Conservation (phyloP, 2,113 vertebrate species). For the Actenoides hombroni region DNA sequence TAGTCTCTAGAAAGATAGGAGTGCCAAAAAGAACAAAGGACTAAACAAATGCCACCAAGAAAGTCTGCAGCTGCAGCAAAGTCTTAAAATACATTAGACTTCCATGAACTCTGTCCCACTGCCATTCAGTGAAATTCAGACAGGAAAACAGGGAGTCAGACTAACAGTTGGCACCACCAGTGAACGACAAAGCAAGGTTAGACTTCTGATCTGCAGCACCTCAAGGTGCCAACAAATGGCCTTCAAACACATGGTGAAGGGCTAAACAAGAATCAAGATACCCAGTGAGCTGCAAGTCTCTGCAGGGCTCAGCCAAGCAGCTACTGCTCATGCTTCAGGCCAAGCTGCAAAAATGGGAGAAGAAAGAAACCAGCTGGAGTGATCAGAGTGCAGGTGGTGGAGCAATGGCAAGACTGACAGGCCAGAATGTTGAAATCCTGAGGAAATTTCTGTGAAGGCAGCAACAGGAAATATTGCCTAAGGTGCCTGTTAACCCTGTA, state of each 20-base stretch:
- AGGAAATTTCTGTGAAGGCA: constrained; percentile 3
- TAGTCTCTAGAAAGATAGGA: not conserved
- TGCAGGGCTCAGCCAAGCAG: not conserved
- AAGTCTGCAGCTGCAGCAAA: not conserved
- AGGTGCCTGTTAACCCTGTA: constrained; percentile 2
- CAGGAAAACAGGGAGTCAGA: not conserved
- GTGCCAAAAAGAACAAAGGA: not conserved
- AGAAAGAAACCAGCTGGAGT: constrained; percentile 5
- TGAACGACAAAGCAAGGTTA: not conserved
- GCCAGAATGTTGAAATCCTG: constrained; percentile 36
- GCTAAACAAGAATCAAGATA: not conserved
- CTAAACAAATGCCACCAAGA: not conserved
- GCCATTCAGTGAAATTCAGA: not conserved
- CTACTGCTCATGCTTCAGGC: not conserved
- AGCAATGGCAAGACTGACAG: constrained; percentile 8
- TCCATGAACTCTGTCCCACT: not conserved
- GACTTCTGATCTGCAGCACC: not conserved
- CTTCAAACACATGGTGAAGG: not conserved
- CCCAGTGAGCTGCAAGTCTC: not conserved
- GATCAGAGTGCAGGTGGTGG: not conserved
- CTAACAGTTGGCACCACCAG: not conserved
- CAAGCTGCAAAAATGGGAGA: not conserved
- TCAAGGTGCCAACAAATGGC: not conserved
- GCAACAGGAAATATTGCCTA: not conserved
- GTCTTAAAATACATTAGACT: not conserved